Percentiles rank a stretch among this genome's conserved stretches.
These are phyloP conservation scores for Troides oblongomaculatus DNA, from an alignment of 2,888 invertebrate genomes.

Conservation along the genomic window DNA sequence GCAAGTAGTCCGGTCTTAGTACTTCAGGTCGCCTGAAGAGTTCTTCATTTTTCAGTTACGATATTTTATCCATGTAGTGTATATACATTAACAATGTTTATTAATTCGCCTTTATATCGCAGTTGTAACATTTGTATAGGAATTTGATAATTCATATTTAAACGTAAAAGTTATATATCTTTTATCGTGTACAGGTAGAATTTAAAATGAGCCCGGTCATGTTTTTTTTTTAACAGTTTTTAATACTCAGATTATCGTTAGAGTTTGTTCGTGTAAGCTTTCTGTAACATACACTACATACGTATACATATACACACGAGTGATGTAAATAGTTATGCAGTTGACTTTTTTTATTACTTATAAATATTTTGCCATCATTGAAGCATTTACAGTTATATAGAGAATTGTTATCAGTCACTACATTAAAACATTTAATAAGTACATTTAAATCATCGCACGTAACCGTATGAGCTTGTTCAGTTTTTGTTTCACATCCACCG, in stretches of 20 bases:
- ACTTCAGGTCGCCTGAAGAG: neutral
- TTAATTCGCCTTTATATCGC: constrained; percentile 10
- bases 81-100: constrained; percentile 5
- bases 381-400: constrained; percentile 28
- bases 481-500: constrained; percentile 8
- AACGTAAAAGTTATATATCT: constrained; percentile 1
- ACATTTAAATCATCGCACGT: constrained; percentile 12
- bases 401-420: constrained; percentile 26
- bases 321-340: constrained; percentile 18
- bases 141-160: neutral
- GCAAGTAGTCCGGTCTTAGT: neutral
- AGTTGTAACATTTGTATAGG: constrained; percentile 2
- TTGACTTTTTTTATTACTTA: constrained; percentile 8
- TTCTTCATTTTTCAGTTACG: neutral
- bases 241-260: constrained; percentile 11
- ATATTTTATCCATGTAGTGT: neutral
- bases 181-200: constrained; percentile 9
- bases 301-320: constrained; percentile 3
- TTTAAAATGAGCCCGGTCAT: constrained; percentile 1
- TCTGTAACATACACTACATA: constrained; percentile 13
- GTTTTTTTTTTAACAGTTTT: constrained; percentile 8
- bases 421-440: constrained; percentile 16
- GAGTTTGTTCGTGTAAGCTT: constrained; percentile 14
- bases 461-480: constrained; percentile 9
- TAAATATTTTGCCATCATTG: constrained; percentile 20